Base-by-base conservation (phyloP, 2,888 invertebrate genomes). In the Polietes domitor region DNA sequence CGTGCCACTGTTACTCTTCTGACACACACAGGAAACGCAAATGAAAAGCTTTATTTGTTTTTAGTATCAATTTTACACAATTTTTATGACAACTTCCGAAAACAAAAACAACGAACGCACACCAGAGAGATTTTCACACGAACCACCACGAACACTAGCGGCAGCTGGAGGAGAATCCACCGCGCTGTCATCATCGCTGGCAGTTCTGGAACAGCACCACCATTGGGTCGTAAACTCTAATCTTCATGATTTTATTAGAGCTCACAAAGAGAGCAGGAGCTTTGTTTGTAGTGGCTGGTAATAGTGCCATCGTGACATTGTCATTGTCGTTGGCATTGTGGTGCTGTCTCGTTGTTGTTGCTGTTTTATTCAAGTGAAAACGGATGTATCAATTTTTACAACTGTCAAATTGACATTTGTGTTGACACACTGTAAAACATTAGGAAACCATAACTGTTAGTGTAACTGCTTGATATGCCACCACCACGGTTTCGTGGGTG, bases 41-140 rank as follows among this genome's bases (percentile, higher is more conserved):
- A 85, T 85, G 87, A 86, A 87, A 84, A 86, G 85, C 86, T 86
- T 86, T 86, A 83, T 83, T 86, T 83, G 77, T 85, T 86, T 82
- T 82, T 80, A 70, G 68, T 82, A 83, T 80, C 80, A 83, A 80
- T 83, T 83, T 80, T 65, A 80, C 78, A 77, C 87, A 88, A 88
- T 91, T 91, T 91, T 91, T 72, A 53, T 84, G 78, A 90, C 91
- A 90, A 91, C 91, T 91, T 91, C 89, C 87, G 78, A 53, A 65
- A 72, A 84, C 84, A 84, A 80, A 80, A 80, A 21, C n/a, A 43
- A n/a, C 21, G 9, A 71, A 76, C 71, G 76, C 50, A 75, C 50
- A 75, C 58, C 61, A 82, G 55, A n/a, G n/a, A 65, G 68, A 76
- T 43, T 80, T 21, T 32, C 50, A 77, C 53, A 58, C 24, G 55